Conservation (phyloP, 2,113 vertebrate species). For the Menura novaehollandiae region DNA sequence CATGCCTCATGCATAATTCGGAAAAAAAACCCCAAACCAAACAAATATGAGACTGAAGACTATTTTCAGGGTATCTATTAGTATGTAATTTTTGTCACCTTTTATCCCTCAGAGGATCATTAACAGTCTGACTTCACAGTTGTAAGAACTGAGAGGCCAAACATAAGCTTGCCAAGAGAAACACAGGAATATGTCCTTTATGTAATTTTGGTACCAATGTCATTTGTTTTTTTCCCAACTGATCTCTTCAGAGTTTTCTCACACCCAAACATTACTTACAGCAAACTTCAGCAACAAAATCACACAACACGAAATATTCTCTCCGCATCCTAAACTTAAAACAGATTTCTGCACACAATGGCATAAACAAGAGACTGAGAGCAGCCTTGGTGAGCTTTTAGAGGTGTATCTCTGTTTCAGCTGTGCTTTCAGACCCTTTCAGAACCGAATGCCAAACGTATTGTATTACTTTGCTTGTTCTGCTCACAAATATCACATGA, state of each 20-base stretch:
- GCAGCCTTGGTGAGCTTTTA: background rate
- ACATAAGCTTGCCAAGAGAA: background rate
- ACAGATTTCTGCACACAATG: background rate
- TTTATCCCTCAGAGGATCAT: background rate
- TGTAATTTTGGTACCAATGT: background rate
- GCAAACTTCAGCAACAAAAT: background rate
- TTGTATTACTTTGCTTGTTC: background rate
- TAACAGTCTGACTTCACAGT: conserved; percentile 6
- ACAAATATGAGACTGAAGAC: background rate
- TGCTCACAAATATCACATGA: background rate
- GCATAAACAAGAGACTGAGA: background rate
- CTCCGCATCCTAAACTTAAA: background rate
- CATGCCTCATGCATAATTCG: background rate
- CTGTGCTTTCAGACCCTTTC: background rate
- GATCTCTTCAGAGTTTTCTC: background rate
- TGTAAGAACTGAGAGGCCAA: background rate
- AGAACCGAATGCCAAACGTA: background rate
- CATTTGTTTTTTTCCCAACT: background rate
- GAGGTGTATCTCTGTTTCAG: background rate
- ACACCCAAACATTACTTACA: background rate
- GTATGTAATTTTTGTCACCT: background rate
- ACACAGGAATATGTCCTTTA: background rate
- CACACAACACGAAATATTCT: background rate
- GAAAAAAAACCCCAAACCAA: background rate
- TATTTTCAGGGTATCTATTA: background rate